These are phyloP conservation scores for Callithrix jacchus DNA, from an alignment of 2,113 vertebrate genomes.

Conservation along the genomic window DNA sequence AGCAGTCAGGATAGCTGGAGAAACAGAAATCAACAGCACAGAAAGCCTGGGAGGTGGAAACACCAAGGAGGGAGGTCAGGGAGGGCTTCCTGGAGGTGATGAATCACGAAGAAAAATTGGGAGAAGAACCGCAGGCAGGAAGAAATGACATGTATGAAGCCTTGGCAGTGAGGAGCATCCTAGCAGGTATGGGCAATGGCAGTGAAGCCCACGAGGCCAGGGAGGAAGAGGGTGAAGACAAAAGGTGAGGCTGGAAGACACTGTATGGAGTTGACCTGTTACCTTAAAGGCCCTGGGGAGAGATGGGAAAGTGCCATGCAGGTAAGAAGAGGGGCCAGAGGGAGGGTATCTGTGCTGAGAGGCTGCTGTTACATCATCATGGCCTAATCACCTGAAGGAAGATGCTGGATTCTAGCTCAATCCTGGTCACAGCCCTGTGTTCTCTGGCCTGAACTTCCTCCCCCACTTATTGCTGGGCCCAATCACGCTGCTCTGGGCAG, in stretches of 20 bases:
- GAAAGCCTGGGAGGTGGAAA: neutral
- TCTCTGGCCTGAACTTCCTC: neutral
- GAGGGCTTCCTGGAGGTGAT: neutral
- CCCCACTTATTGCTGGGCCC: neutral
- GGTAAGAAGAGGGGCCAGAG: neutral
- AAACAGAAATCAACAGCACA: neutral
- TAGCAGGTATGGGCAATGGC: neutral
- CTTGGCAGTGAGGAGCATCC: neutral
- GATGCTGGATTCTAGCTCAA: neutral
- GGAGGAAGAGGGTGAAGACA: neutral
- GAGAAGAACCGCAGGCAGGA: neutral
- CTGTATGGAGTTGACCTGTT: accelerated
- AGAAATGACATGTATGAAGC: accelerated
- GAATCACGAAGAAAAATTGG: neutral
- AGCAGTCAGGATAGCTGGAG: too few relatives aligned
- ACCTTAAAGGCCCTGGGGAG: neutral
- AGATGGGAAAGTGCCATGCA: accelerated
- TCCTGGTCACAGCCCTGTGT: neutral
- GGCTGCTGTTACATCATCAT: neutral
- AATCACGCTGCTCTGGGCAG: neutral
- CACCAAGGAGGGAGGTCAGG: neutral
- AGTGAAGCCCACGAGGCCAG: neutral
- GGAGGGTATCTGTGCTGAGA: neutral
- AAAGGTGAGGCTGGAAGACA: neutral
- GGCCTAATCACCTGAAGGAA: neutral